Percentiles rank a stretch among this genome's conserved stretches.
Evolutionary conservation across 1,140 invertebrate species (phyloP).

Genomic region (Hydropsyche tenuis): DNA sequence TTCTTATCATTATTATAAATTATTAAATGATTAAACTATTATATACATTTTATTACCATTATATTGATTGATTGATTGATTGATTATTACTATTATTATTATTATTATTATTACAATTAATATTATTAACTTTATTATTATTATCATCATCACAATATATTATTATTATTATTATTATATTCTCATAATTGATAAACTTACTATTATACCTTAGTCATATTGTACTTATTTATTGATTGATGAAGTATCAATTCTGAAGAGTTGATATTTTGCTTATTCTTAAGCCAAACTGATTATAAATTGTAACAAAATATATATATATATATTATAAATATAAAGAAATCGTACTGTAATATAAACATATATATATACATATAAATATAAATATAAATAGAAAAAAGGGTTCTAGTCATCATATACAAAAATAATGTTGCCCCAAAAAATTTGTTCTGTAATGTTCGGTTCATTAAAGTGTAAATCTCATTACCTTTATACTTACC

Average conservation of each 20-base stretch:
- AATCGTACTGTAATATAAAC: slow-evolving; percentile 44
- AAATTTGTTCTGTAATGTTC: slow-evolving; percentile 39
- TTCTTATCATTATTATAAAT: slow-evolving; percentile 66
- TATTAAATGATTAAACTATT: slow-evolving; percentile 64
- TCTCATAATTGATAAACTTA: slow-evolving; percentile 51
- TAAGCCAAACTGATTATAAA: slow-evolving; percentile 50
- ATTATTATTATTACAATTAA: slow-evolving; percentile 55
- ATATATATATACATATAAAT: slow-evolving; percentile 12
- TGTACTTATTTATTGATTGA: slow-evolving; percentile 51
- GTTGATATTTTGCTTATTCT: slow-evolving; percentile 48
- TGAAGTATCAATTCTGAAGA: slow-evolving; percentile 43
- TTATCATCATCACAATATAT: slow-evolving; percentile 49
- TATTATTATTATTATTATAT: slow-evolving; percentile 51
- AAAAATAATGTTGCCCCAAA: slow-evolving; percentile 58
- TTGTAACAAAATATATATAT: slow-evolving; percentile 48
- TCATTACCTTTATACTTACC: slow-evolving; percentile 48
- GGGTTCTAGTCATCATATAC: slow-evolving; percentile 47
- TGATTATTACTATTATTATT: slow-evolving; percentile 28
- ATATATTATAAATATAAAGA: slow-evolving; percentile 50
- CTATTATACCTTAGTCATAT: slow-evolving; percentile 51
- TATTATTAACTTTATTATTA: slow-evolving; percentile 29
- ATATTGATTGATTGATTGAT: slow-evolving; percentile 59
- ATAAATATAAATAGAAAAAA: slow-evolving; percentile 38
- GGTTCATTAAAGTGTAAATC: slow-evolving; percentile 45
- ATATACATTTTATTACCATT: slow-evolving; percentile 64